Base-by-base conservation (phyloP, 2,888 invertebrate species). In the Spodoptera exigua region DNA sequence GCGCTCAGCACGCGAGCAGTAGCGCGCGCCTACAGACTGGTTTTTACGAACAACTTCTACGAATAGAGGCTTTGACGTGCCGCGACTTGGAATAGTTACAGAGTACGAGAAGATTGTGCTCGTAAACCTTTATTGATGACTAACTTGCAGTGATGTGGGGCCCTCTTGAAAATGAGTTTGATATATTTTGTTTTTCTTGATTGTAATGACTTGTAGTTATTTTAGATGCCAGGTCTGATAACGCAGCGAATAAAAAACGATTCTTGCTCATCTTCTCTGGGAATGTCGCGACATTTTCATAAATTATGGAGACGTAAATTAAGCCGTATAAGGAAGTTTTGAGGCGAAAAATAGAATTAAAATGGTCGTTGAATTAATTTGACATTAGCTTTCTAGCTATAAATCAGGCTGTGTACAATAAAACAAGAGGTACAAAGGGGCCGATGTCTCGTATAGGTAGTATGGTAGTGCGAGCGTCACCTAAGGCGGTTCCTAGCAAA, bases 11-110 rank as follows among this genome's bases (percentile, higher is more conserved):
- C 92, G 90, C 92, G 90, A 87, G 86, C 87, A 70, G 88, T 87
- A 89, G 90, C 93, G 90, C 90, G 92, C 91, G 92, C 90, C 86
- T 80, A 80, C 79, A 79, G 85, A 90, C 91, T 87, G 83, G 92
- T 91, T 92, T 89, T 87, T 89, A 89, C 85, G 74, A 82, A 87
- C 85, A 80, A 86, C 85, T 92, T 91, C 93, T 91, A 91, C 89
- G 92, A 91, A 91, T 84, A 87, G 86, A 84, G 80, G 84, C 92
- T 93, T 93, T 93, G 92, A 90, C 87, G 86, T 83, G 85, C 91
- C 89, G 91, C 86, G 82, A 84, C 84, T 86, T 83, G 79, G 84
- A 85, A 87, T 85, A 80, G 80, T 83, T 78, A 68, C 64, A 70
- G 63, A 78, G 61, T 81, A 66, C 55, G 10, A 62, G 66, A 63